Percentiles rank a stretch among this genome's conserved stretches.
Evolutionary conservation across 2,113 vertebrate species (phyloP).

Genomic region (Xiphias gladius): DNA sequence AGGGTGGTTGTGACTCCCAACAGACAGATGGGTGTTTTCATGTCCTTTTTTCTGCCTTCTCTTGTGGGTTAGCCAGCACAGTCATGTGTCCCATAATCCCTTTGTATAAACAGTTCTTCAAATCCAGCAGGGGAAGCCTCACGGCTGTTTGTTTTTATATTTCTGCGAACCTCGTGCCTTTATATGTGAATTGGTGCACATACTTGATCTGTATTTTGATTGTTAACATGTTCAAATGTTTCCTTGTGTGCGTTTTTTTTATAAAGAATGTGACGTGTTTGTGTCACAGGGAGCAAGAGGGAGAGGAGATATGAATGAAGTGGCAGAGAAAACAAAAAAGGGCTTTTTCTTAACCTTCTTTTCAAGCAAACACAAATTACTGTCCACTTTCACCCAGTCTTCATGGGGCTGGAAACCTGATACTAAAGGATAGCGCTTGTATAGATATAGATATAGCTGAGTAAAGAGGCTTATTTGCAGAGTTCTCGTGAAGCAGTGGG

Average conservation of each 20-base stretch:
- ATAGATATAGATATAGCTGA: background rate
- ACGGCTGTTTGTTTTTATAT: conserved; percentile 42
- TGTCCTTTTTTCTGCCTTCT: conserved; percentile 34
- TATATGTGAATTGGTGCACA: conserved; percentile 26
- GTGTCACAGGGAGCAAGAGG: background rate
- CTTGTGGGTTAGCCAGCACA: conserved; percentile 51
- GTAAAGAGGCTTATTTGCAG: background rate
- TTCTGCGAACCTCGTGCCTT: conserved; percentile 22
- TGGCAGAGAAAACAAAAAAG: background rate
- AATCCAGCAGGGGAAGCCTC: conserved; percentile 40
- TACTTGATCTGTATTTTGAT: conserved; percentile 1
- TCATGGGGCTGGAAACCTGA: conserved; percentile 18
- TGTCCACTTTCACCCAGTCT: background rate
- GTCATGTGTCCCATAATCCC: conserved; percentile 71
- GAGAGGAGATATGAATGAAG: background rate
- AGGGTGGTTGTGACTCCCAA: conserved; percentile 18
- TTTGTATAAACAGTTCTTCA: conserved; percentile 57
- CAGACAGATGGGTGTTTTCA: conserved; percentile 32
- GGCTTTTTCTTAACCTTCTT: background rate
- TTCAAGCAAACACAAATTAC: background rate
- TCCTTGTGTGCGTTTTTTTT: background rate
- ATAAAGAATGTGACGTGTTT: background rate
- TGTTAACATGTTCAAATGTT: conserved; percentile 3
- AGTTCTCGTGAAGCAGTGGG: background rate
- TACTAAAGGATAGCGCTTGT: background rate